Evolutionary conservation across 2,888 invertebrate genomes (phyloP).

Genomic region (Tupiocoris notatus): DNA sequence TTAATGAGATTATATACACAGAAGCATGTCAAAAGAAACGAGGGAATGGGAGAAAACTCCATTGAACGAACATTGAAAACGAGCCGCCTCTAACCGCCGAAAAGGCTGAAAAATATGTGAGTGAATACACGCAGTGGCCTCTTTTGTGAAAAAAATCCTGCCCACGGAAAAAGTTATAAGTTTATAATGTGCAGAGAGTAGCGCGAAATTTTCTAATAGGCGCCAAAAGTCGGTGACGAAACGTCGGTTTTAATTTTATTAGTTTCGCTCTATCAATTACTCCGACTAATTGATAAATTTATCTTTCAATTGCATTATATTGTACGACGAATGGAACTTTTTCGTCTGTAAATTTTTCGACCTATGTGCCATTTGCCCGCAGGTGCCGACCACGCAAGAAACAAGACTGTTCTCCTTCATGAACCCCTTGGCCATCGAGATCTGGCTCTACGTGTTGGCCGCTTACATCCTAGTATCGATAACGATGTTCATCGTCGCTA

Average conservation of each 20-base stretch:
- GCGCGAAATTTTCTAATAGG: no score
- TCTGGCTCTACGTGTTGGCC: constrained; percentile 79
- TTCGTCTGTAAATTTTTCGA: neutral
- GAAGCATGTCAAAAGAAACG: neutral
- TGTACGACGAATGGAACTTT: no score
- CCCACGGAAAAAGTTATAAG: no score
- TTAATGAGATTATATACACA: neutral
- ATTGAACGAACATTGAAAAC: neutral
- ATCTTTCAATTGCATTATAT: neutral
- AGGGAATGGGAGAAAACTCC: neutral
- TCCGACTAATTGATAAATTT: no score
- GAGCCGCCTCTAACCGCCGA: neutral
- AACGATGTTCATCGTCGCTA: constrained; percentile 75
- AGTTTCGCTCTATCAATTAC: no score
- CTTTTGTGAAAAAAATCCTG: no score
- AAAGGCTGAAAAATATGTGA: no score
- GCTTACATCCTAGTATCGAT: constrained; percentile 77
- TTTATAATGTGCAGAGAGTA: no score
- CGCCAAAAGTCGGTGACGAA: no score
- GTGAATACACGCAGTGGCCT: no score
- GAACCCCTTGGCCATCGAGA: constrained; percentile 80
- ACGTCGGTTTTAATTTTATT: no score
- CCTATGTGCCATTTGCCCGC: constrained; percentile 41
- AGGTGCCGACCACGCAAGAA: constrained; percentile 70
- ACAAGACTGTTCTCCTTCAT: constrained; percentile 79